Evolutionary conservation across 1,140 invertebrate genomes (phyloP).

Genomic region (Halesus radiatus): DNA sequence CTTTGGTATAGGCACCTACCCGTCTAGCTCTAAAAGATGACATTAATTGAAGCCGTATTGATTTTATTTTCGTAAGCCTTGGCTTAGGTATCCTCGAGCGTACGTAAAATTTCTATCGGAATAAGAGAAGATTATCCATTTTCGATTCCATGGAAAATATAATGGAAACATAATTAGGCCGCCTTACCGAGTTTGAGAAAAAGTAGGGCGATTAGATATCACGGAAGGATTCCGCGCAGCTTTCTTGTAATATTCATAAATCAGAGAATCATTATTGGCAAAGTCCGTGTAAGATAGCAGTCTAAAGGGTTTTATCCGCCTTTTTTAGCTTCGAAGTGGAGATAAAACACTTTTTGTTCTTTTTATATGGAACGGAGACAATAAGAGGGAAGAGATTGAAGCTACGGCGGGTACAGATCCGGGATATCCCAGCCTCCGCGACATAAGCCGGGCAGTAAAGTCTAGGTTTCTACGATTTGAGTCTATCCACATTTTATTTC

Average conservation of each 20-base stretch:
- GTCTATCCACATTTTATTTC: conserved; percentile 57
- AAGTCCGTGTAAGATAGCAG: conserved; percentile 20
- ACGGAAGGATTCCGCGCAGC: neutral
- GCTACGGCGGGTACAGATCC: conserved; percentile 19
- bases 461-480: conserved; percentile 58
- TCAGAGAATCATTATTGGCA: conserved; percentile 27
- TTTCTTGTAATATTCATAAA: conserved; percentile 36
- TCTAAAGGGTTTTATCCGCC: conserved; percentile 36
- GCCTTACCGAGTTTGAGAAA: neutral
- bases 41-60: no score
- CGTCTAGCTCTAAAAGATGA: no score
- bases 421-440: conserved; percentile 43
- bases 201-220: neutral
- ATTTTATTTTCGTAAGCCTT: no score
- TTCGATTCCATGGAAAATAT: no score
- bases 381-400: conserved; percentile 36
- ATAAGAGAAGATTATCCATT: no score
- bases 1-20: no score
- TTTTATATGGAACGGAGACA: conserved; percentile 42
- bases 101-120: no score
- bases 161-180: no score
- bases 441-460: conserved; percentile 57
- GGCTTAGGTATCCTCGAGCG: no score
- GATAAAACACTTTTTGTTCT: conserved; percentile 56
- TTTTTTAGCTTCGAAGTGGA: conserved; percentile 50